phyloP scores from a whole-genome alignment of 2,888 invertebrate species.

The Aphelenchoides bicaudatus region DNA sequence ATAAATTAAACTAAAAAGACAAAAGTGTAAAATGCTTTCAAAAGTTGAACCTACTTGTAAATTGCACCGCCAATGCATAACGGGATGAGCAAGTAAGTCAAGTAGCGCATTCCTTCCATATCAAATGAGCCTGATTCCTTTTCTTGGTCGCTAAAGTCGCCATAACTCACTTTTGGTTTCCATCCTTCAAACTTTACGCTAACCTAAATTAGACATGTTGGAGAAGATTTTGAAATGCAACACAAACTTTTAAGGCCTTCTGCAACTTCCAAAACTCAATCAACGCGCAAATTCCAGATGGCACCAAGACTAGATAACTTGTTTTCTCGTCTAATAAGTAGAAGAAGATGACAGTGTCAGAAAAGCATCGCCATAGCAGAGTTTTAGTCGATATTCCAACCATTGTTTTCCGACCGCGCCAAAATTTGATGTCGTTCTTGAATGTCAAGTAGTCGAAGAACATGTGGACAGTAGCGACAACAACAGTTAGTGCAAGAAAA shows the following conservation, averaged over 20 bases:
- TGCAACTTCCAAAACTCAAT: slow-evolving; percentile 88
- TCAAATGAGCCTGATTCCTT: slow-evolving; percentile 79
- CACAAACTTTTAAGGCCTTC: slow-evolving; percentile 79
- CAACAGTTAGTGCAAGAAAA: slow-evolving; percentile 76
- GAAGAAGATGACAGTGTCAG: slow-evolving; percentile 82
- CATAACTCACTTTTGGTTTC: slow-evolving; percentile 57
- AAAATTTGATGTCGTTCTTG: slow-evolving; percentile 90
- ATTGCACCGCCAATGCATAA: slow-evolving; percentile 79
- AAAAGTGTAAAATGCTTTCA: not conserved
- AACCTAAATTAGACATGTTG: too few species aligned
- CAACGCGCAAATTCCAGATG: slow-evolving; percentile 77
- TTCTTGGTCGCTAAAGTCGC: slow-evolving; percentile 69
- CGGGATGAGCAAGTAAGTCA: slow-evolving; percentile 83
- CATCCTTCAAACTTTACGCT: slow-evolving; percentile 33
- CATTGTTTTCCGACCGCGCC: slow-evolving; percentile 79
- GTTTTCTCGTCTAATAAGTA: slow-evolving; percentile 88
- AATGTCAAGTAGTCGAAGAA: slow-evolving; percentile 93
- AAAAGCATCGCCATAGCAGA: slow-evolving; percentile 88
- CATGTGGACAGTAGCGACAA: slow-evolving; percentile 87
- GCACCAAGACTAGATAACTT: slow-evolving; percentile 79
- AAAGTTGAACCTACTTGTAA: slow-evolving; percentile 66
- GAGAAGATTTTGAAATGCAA: too few species aligned
- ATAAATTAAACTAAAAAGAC: slow-evolving; percentile 70
- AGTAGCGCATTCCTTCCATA: slow-evolving; percentile 82
- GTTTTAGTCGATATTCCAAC: slow-evolving; percentile 75